These are phyloP conservation scores for Holotrichia oblita DNA, from an alignment of 1,140 invertebrate species.

Conservation along the genomic window DNA sequence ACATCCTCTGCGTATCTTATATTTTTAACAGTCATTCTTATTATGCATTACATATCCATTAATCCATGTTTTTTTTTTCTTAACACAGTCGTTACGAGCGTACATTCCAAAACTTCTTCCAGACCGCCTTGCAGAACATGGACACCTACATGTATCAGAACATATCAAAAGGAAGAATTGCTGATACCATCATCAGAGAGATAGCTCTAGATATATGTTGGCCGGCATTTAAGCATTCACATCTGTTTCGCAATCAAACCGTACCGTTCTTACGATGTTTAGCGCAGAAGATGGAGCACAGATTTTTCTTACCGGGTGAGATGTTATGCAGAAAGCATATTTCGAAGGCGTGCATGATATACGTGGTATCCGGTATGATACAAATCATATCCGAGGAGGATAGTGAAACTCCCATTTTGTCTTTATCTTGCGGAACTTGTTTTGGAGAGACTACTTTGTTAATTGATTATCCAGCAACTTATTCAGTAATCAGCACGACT, in stretches of 20 bases:
- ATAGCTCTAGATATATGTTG: conserved; percentile 44
- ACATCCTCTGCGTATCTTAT: too few species aligned
- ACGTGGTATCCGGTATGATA: conserved; percentile 45
- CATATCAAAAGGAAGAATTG: not conserved
- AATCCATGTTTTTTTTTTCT: too few species aligned
- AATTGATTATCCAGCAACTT: conserved; percentile 43
- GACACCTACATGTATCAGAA: too few species aligned
- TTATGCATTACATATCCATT: too few species aligned
- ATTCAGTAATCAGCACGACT: conserved; percentile 43
- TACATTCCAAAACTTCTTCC: conserved; percentile 2
- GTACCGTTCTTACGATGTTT: conserved; percentile 39
- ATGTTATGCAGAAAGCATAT: conserved; percentile 9
- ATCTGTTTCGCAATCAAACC: conserved; percentile 41
- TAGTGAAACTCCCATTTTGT: conserved; percentile 46
- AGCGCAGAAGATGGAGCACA: conserved; percentile 8
- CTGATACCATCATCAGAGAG: conserved; percentile 28
- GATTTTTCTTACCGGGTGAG: conserved; percentile 32
- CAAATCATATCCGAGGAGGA: conserved; percentile 47
- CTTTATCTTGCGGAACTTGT: conserved; percentile 43
- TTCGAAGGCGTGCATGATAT: conserved; percentile 43
- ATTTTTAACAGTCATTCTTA: too few species aligned
- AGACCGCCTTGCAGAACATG: not conserved
- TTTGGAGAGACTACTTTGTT: conserved; percentile 46
- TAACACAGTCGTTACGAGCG: not conserved
- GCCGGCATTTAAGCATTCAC: conserved; percentile 46